Percentiles rank a stretch among this genome's conserved stretches.
Evolutionary conservation across 2,797 vertebrate species (phyloP).

Genomic region (Silurus lanzhouensis): DNA sequence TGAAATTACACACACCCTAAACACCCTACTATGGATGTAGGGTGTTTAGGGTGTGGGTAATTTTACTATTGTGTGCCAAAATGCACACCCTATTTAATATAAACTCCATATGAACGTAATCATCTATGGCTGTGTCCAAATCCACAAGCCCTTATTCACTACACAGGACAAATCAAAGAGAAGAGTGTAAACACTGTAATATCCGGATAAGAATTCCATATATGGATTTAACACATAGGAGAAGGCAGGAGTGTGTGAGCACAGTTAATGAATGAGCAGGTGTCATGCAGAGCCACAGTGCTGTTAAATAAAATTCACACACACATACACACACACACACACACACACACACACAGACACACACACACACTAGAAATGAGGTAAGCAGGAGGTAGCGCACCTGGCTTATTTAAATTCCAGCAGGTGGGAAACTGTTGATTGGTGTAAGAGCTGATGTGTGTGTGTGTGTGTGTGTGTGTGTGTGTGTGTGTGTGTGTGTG

Average conservation of each 20-base stretch:
- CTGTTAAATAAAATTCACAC: constrained; percentile 22
- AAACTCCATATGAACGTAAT: not conserved
- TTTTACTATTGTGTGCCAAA: not conserved
- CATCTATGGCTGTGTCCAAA: not conserved
- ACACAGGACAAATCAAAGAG: too few relatives aligned
- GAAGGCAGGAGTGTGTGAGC: not conserved
- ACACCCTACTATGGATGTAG: too few relatives aligned
- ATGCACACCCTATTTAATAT: not conserved
- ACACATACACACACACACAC: not conserved
- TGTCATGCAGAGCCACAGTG: not conserved
- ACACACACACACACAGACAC: constrained; percentile 3
- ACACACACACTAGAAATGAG: not conserved
- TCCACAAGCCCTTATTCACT: not conserved
- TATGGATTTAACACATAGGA: not conserved
- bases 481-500: not conserved
- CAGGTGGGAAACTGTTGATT: constrained; percentile 12
- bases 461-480: constrained; percentile 10
- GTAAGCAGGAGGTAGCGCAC: constrained; percentile 3
- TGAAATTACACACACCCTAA: too few relatives aligned
- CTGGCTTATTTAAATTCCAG: constrained; percentile 21
- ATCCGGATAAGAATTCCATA: not conserved
- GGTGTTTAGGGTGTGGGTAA: too few relatives aligned
- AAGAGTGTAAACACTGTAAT: not conserved
- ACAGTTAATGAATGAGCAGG: not conserved
- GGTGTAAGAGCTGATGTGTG: not conserved